A percentile compares a stretch with the other conserved stretches of the same genome.
Evolutionary conservation across 2,113 vertebrate species (phyloP).

Genomic region (Mystacornis crossleyi): DNA sequence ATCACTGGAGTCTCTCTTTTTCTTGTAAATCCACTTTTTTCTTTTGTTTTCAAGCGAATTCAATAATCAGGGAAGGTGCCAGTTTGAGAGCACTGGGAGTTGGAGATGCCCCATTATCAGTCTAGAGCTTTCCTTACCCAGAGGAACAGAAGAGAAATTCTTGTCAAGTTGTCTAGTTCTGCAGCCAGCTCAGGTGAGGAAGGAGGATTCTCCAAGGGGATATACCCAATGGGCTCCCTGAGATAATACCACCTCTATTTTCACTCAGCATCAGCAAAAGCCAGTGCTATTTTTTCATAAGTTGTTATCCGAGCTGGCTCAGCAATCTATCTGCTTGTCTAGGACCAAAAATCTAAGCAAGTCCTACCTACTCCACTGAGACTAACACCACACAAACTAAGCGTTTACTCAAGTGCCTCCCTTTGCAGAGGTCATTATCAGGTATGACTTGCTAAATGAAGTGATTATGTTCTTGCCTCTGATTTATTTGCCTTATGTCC

Average conservation of each 20-base stretch:
- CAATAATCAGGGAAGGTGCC: not conserved
- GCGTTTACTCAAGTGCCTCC: not conserved
- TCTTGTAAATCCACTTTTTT: conserved; percentile 54
- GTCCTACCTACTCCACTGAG: not conserved
- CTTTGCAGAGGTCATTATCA: not conserved
- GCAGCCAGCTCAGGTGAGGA: not conserved
- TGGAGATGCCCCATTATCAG: not conserved
- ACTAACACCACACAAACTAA: not conserved
- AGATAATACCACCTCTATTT: not conserved
- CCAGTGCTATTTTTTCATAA: not conserved
- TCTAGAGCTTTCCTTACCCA: not conserved
- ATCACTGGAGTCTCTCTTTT: conserved; percentile 38
- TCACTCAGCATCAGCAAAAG: conserved; percentile 31
- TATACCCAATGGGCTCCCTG: not conserved
- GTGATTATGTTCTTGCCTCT: not conserved
- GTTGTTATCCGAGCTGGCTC: not conserved
- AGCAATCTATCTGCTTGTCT: not conserved
- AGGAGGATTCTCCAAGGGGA: conserved; percentile 24
- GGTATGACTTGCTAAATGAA: not conserved
- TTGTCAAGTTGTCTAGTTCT: not conserved
- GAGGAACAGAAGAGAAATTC: not conserved
- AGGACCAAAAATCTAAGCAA: not conserved
- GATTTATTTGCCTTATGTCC: not conserved
- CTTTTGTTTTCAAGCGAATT: conserved; percentile 54
- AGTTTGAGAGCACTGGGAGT: conserved; percentile 28